These are phyloP conservation scores for Eristalis tenax DNA, from an alignment of 2,888 invertebrate species.

Conservation along the genomic window DNA sequence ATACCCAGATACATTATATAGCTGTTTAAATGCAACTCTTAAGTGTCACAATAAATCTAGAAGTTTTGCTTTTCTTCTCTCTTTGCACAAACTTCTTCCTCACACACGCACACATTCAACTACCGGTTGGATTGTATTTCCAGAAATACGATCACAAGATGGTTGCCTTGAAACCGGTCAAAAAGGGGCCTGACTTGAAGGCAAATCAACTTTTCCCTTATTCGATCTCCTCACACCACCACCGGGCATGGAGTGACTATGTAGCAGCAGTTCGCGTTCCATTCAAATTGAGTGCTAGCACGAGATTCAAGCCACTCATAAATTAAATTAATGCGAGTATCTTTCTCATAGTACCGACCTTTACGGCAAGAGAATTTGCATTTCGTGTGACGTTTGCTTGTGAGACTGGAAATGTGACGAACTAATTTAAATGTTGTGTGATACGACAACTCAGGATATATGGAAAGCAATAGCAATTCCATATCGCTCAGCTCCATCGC, in stretches of 20 bases:
- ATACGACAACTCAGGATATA: no score
- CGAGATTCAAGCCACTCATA: neutral
- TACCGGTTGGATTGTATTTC: slow-evolving; percentile 13
- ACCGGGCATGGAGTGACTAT: neutral
- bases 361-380: neutral
- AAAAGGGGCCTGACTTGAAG: slow-evolving; percentile 42
- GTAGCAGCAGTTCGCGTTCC: neutral
- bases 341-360: neutral
- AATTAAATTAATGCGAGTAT: neutral
- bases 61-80: neutral
- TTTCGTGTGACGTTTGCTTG: neutral
- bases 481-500: no score
- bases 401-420: no score
- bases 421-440: no score
- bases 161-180: slow-evolving; percentile 47
- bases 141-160: slow-evolving; percentile 8
- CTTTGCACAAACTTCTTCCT: neutral
- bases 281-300: neutral
- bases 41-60: neutral
- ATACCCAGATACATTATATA: neutral
- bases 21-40: neutral
- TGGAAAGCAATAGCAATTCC: no score
- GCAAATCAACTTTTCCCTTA: slow-evolving; percentile 6
- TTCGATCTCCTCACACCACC: neutral
- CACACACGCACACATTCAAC: neutral